Conservation (phyloP, 2,888 invertebrate species). For the Cordilura impudica region DNA sequence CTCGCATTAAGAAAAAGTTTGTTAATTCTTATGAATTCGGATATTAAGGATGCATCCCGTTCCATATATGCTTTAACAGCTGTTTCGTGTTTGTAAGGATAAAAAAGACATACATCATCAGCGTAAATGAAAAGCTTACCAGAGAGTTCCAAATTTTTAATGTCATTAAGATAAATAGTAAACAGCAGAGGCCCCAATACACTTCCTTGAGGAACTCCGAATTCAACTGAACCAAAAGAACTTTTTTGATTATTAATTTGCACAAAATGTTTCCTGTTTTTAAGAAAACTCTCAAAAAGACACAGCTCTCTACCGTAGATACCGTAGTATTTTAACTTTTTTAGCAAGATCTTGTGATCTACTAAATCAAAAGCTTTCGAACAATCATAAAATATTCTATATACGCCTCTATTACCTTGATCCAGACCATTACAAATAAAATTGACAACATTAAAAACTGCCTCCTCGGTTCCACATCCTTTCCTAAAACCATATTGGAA, state of each 20-base stretch:
- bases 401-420: too few relatives aligned
- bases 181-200: not conserved
- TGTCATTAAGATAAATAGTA: constrained; percentile 12
- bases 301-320: not conserved
- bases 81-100: not conserved
- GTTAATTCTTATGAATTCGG: too few relatives aligned
- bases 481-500: too few relatives aligned
- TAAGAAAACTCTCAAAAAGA: not conserved
- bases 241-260: not conserved
- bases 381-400: too few relatives aligned
- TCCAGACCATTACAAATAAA: not conserved
- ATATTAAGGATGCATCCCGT: too few relatives aligned
- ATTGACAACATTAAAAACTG: not conserved
- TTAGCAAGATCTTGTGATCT: not conserved
- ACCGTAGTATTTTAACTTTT: not conserved
- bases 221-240: not conserved
- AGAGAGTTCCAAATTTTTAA: too few relatives aligned
- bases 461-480: too few relatives aligned
- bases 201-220: constrained; percentile 1
- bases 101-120: constrained; percentile 9
- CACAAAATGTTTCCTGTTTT: constrained; percentile 1
- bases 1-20: too few relatives aligned
- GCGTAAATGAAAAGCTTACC: too few relatives aligned
- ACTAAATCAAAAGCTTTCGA: constrained; percentile 9
- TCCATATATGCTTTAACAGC: too few relatives aligned